These are phyloP conservation scores for Glyphotaelius pellucidus DNA, from an alignment of 2,888 invertebrate species.

Conservation along the genomic window DNA sequence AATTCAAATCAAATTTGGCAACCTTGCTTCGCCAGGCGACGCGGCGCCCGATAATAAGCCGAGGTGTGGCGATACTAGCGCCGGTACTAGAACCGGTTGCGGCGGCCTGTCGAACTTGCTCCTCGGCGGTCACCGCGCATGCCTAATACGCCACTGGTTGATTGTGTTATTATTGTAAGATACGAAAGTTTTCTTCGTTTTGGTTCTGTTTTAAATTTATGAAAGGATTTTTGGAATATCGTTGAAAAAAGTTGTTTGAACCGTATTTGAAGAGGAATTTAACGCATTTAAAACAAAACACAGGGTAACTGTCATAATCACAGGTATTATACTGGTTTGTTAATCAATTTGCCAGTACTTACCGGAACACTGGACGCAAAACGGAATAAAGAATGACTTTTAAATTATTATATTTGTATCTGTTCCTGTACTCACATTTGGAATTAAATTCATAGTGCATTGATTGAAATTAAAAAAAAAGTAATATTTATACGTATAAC, in stretches of 20 bases:
- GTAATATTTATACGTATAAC: too few species aligned
- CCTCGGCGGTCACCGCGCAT: slow-evolving; percentile 12
- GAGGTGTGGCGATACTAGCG: slow-evolving; percentile 12
- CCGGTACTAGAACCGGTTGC: neutral
- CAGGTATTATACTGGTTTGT: too few species aligned
- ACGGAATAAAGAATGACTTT: too few species aligned
- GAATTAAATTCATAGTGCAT: too few species aligned
- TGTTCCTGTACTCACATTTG: too few species aligned
- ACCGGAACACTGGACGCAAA: too few species aligned
- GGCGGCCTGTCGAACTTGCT: neutral
- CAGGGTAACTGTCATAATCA: too few species aligned
- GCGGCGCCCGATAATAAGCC: neutral
- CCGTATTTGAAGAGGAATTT: neutral
- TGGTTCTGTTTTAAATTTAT: neutral
- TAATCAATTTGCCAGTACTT: too few species aligned
- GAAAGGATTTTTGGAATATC: neutral
- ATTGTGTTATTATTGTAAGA: neutral
- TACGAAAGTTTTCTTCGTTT: neutral
- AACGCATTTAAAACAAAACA: too few species aligned
- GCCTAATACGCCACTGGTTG: neutral
- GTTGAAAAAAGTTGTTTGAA: too few species aligned
- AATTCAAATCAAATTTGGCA: neutral
- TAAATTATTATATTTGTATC: too few species aligned
- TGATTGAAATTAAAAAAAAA: too few species aligned
- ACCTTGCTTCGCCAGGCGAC: neutral